A percentile compares a stretch with the other conserved stretches of the same genome.
Conservation (phyloP, 1,140 invertebrate genomes). For the Cephus cinctus region DNA sequence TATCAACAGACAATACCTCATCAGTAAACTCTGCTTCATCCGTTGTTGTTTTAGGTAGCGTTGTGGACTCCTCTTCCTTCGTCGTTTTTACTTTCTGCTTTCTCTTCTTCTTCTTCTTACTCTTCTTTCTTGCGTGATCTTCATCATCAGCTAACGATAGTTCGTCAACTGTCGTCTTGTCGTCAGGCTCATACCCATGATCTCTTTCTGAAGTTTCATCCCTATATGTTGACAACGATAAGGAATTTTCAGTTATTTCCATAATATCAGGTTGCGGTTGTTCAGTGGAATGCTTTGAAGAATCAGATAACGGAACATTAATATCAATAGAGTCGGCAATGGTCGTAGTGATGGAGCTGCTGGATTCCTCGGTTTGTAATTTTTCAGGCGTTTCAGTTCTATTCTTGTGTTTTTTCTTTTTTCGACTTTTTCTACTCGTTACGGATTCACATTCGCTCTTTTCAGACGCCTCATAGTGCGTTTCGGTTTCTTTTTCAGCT, state of each 20-base stretch:
- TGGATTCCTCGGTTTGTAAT: conserved; percentile 30
- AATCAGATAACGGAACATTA: conserved; percentile 50
- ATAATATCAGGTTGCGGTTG: conserved; percentile 56
- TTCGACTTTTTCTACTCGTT: conserved; percentile 48
- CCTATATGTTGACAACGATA: conserved; percentile 48
- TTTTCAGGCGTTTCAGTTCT: conserved; percentile 20
- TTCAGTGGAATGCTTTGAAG: conserved; percentile 49
- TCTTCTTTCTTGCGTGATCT: conserved; percentile 44
- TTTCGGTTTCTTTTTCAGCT: conserved; percentile 19
- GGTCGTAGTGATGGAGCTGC: conserved; percentile 54
- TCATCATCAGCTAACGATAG: conserved; percentile 42
- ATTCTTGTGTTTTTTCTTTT: conserved; percentile 56
- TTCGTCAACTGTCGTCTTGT: conserved; percentile 61
- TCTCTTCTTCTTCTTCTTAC: conserved; percentile 58
- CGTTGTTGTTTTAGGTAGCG: conserved; percentile 36
- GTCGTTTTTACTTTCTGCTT: conserved; percentile 55
- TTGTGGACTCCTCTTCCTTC: conserved; percentile 36
- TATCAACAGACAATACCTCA: conserved; percentile 28
- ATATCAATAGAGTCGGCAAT: conserved; percentile 65
- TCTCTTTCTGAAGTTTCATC: conserved; percentile 46
- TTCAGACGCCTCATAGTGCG: conserved; percentile 29
- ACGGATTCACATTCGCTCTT: conserved; percentile 48
- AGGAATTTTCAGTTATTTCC: conserved; percentile 51
- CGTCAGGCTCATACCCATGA: conserved; percentile 60
- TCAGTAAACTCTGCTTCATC: conserved; percentile 42